Base-by-base conservation (phyloP, 2,113 vertebrate genomes). In the Ageneiosus marmoratus region DNA sequence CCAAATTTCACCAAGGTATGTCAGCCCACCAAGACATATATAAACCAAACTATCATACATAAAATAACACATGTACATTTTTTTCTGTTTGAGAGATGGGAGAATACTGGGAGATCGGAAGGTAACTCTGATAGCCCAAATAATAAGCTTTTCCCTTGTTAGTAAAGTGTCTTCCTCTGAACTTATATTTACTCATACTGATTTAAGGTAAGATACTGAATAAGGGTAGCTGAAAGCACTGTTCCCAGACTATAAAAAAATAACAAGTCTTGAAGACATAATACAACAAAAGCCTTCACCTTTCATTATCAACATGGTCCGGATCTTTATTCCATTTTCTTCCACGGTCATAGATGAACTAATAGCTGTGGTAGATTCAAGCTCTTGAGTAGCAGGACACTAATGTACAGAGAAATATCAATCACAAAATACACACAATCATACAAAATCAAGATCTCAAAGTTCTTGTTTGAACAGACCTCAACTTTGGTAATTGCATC, bases 391-490 rank as follows among this genome's bases (percentile, higher is more conserved):
- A 13, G 8, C 65, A 78, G 24, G 22, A 84, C 27, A 44, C 86
- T 67, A 41, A 77, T 65, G 2, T 5, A 50, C 9, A 48, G 20
- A 4, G n/a, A 44, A 81, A 41, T 1, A 58, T 41, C 2, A 41
- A 15, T 11, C 24, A 27, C 41, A 76, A 81, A 44, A n/a, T 60
- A 16, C n/a, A n/a, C n/a, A n/a, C n/a, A n/a, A n/a, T 46, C 58
- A 20, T 6, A 16, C 24, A 69, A 22, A 46, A 76, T 29, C 0
- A 27, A 48, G 24, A 27, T 32, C 63, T 55, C 8, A 55, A 80
- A 32, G 1, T 2, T 48, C 11, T 62, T 11, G 10, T 65, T 22
- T 56, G 20, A 84, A 67, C 83, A 51, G 24, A 87, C 86, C 75
- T 78, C 63, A 24, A 62, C 60, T 10, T 60, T 32, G 51, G n/a